Conservation (phyloP, 1,140 invertebrate genomes). For the Drosophila sturtevanti region DNA sequence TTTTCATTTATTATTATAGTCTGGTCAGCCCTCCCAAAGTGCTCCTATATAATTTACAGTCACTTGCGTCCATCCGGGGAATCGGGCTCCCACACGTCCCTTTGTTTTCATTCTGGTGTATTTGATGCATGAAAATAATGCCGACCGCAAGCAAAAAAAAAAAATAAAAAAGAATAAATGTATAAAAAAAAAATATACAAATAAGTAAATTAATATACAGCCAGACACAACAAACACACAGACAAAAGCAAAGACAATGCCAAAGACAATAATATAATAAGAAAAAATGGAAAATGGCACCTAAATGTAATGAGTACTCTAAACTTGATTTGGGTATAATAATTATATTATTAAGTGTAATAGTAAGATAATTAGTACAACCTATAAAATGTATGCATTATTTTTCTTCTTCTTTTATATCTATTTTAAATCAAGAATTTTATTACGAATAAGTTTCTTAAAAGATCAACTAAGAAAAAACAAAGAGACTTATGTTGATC, state of each 20-base stretch:
- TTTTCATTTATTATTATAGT: slow-evolving; percentile 79
- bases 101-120: slow-evolving; percentile 35
- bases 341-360: background rate
- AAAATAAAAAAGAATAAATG: slow-evolving; percentile 27
- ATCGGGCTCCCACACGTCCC: slow-evolving; percentile 54
- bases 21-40: slow-evolving; percentile 37
- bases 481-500: too few relatives aligned
- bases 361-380: too few relatives aligned
- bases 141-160: slow-evolving; percentile 57
- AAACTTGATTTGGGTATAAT: slow-evolving; percentile 17
- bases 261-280: slow-evolving; percentile 44
- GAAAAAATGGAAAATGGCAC: slow-evolving; percentile 22
- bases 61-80: slow-evolving; percentile 43
- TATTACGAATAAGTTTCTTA: too few relatives aligned
- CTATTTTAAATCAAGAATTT: too few relatives aligned
- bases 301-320: slow-evolving; percentile 40
- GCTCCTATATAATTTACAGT: slow-evolving; percentile 67
- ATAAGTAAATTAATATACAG: slow-evolving; percentile 53
- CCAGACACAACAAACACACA: slow-evolving; percentile 46
- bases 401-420: too few relatives aligned
- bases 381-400: too few relatives aligned
- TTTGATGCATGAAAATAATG: slow-evolving; percentile 57
- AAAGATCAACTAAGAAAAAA: too few relatives aligned
- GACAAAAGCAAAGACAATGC: slow-evolving; percentile 25
- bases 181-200: slow-evolving; percentile 12